Evolutionary conservation across 92 coral and sea anemone species (phyloP).

Genomic region (Palythoa grandiflora): DNA sequence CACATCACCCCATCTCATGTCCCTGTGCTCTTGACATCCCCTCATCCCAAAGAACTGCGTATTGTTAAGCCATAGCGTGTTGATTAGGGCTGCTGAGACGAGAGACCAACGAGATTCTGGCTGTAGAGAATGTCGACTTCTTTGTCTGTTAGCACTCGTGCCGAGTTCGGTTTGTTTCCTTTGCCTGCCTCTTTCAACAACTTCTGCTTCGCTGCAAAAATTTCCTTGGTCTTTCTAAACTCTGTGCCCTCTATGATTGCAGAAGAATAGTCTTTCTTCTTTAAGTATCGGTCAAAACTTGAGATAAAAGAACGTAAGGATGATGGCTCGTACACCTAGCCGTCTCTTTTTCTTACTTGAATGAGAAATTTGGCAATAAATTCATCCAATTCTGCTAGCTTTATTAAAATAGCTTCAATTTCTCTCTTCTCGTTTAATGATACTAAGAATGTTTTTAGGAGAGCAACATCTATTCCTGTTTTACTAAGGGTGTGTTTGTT

Average conservation of each 20-base stretch:
- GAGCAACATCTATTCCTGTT: neutral
- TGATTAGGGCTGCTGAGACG: constrained; percentile 60
- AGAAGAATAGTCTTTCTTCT: constrained; percentile 57
- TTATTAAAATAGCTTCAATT: constrained; percentile 43
- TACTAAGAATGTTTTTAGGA: too few relatives aligned
- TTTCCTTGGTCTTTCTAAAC: constrained; percentile 60
- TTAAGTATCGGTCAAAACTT: constrained; percentile 62
- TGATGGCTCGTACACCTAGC: constrained; percentile 52
- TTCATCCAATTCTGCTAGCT: neutral
- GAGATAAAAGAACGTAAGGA: constrained; percentile 44
- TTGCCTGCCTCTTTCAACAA: constrained; percentile 51
- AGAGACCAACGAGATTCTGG: constrained; percentile 51
- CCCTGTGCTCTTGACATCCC: constrained; percentile 70
- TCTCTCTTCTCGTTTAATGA: too few relatives aligned
- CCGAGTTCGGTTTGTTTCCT: constrained; percentile 71
- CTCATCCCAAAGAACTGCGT: constrained; percentile 62
- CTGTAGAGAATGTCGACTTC: constrained; percentile 64
- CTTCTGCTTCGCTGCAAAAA: constrained; percentile 54
- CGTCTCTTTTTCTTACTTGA: constrained; percentile 17
- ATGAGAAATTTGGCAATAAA: constrained; percentile 29
- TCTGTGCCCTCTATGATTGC: constrained; percentile 58
- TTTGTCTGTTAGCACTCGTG: constrained; percentile 73
- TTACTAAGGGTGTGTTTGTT: neutral
- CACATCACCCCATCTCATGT: constrained; percentile 69
- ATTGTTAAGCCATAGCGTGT: constrained; percentile 62